Conservation (phyloP, 1,140 invertebrate genomes). For the Drosophila mayri region DNA sequence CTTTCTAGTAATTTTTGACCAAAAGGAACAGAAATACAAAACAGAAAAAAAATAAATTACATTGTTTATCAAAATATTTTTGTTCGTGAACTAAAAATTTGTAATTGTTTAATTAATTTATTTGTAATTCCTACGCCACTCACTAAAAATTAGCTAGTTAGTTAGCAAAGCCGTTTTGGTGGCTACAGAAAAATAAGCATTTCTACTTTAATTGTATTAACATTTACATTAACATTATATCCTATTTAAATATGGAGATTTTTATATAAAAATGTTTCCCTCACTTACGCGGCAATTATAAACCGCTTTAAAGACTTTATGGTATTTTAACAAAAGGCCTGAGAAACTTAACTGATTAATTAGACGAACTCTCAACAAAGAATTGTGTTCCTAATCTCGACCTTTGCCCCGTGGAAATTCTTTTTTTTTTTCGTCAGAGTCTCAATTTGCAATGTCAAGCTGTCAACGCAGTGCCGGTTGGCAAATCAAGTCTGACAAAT, state of each 20-base stretch:
- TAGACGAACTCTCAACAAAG: neutral
- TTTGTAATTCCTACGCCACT: no score
- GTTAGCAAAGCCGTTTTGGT: no score
- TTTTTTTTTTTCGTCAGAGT: constrained; percentile 15
- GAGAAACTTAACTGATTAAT: neutral
- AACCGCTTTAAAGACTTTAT: neutral
- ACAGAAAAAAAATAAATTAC: no score
- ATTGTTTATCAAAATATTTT: no score
- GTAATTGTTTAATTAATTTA: no score
- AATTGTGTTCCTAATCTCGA: neutral
- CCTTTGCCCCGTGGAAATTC: neutral
- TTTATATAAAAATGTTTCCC: fast-evolving
- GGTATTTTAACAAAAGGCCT: neutral
- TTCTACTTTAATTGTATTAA: no score
- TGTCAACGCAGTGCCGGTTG: constrained; percentile 59
- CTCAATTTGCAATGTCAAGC: constrained; percentile 57
- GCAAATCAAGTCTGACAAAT: constrained; percentile 81
- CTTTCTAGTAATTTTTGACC: no score
- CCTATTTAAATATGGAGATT: neutral
- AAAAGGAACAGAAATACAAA: no score
- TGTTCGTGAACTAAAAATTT: no score
- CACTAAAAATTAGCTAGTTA: no score
- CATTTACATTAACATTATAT: neutral
- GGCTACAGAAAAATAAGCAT: no score
- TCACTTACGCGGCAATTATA: neutral